A percentile compares a stretch with the other conserved stretches of the same genome.
Conservation (phyloP, 2,113 vertebrate genomes). For the Enhydra lutris region DNA sequence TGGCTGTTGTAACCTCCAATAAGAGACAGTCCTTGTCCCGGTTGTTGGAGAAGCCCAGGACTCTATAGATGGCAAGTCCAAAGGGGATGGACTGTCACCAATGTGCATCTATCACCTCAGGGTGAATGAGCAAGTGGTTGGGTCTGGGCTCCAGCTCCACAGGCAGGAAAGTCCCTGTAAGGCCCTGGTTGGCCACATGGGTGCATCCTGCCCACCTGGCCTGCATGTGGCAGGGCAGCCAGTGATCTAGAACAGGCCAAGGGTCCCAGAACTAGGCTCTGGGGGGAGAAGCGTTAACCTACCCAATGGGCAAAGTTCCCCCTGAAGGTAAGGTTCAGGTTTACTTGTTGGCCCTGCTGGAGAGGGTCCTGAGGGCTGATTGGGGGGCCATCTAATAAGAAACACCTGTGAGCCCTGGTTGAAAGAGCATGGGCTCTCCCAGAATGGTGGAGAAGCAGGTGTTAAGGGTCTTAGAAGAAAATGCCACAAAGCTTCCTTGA, state of each 20-base stretch:
- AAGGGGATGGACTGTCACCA: neutral
- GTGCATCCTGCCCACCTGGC: neutral
- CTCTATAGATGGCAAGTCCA: neutral
- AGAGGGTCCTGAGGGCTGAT: neutral
- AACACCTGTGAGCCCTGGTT: neutral
- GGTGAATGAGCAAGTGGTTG: neutral
- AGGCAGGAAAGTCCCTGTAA: neutral
- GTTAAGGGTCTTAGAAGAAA: neutral
- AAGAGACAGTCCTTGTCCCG: neutral
- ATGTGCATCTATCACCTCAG: neutral
- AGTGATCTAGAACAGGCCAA: neutral
- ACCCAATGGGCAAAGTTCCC: neutral
- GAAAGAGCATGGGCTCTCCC: neutral
- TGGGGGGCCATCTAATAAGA: neutral
- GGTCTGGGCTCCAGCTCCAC: neutral
- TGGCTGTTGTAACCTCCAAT: neutral
- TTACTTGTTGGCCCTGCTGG: neutral
- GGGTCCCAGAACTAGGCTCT: neutral
- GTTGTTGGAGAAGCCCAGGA: neutral
- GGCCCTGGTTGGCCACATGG: neutral
- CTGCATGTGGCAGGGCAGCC: neutral
- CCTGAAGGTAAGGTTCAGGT: neutral
- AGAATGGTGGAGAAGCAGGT: neutral
- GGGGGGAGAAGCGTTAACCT: neutral
- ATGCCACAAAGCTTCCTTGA: neutral